phyloP scores from a whole-genome alignment of 2,797 vertebrate genomes.

The Oreortyx pictus region DNA sequence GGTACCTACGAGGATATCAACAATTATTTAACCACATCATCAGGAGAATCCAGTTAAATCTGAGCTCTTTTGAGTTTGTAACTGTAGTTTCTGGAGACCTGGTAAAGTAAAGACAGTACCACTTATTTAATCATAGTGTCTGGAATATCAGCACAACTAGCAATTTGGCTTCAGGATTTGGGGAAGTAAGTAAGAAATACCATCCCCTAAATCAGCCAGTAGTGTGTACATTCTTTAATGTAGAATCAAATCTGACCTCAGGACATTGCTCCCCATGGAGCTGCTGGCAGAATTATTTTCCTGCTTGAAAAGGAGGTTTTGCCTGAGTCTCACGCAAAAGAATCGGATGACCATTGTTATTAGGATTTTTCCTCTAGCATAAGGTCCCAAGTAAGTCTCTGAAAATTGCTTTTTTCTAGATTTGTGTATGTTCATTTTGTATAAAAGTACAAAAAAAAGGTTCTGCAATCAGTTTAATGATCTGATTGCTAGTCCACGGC shows the following conservation, averaged over 20 bases:
- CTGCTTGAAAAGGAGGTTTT: background rate
- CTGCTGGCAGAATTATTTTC: background rate
- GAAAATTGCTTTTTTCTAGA: background rate
- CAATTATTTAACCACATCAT: conserved; percentile 15
- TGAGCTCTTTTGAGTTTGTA: background rate
- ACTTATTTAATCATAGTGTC: background rate
- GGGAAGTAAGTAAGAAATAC: background rate
- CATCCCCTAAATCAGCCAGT: background rate
- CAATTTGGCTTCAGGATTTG: background rate
- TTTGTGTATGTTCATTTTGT: background rate
- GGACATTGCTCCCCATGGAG: accelerated
- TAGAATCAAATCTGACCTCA: background rate
- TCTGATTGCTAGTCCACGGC: background rate
- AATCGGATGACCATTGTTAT: accelerated
- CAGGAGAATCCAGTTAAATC: background rate
- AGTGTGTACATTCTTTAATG: background rate
- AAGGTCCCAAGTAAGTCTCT: background rate
- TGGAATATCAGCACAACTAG: background rate
- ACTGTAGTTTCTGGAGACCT: background rate
- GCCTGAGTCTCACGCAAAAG: accelerated
- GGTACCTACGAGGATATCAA: background rate
- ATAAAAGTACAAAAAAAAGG: background rate
- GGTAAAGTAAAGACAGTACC: background rate
- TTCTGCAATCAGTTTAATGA: background rate
- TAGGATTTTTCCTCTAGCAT: background rate